Base-by-base conservation (phyloP, 2,113 vertebrate species). In the Leiothrix lutea region DNA sequence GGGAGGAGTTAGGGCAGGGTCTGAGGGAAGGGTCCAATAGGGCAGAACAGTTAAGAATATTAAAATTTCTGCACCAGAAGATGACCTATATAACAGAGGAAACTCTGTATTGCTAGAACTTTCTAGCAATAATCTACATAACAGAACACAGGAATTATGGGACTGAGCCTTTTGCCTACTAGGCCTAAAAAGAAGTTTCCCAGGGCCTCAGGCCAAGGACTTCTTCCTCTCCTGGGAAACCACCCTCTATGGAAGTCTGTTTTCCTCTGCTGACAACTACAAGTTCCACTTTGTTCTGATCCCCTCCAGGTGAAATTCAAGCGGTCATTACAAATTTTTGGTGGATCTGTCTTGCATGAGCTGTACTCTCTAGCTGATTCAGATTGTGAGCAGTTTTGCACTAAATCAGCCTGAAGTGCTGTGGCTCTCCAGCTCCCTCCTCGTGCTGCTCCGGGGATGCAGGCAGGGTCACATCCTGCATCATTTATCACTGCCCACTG, bases 281-380 rank as follows among this genome's bases (percentile, higher is more conserved):
- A 54, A 91, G 70, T 51, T 90, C 71, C 33, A 83, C 62, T 51
- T 82, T 77, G 21, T 80, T 80, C 84, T 50, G 14, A 47, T 47
- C 42, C 24, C 29, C 77, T 81, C 54, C 65, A 94, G 83, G 48
- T 84, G 73, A 86, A 93, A 93, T 65, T 85, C 45, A 82, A 70
- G 70, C 19, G 18, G 22, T 33, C 23, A 6, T 29, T 70, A 79
- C 36, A 33, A 20, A 13, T 71, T 72, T 75, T 51, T 65, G 28
- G 48, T 60, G n/a, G 58, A 42, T 42, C 14, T 66, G 24, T 69
- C 74, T 81, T 25, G 14, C 23, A 17, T 17, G 51, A 73, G 11
- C 15, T 23, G 6, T 15, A 3, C 14, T 15, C 28, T 78, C 14
- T 21, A n/a, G 20, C 33, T 47, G 28, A 65, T 36, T 65, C 48